Evolutionary conservation across 2,797 vertebrate species (phyloP).

Genomic region (Iguana delicatissima): DNA sequence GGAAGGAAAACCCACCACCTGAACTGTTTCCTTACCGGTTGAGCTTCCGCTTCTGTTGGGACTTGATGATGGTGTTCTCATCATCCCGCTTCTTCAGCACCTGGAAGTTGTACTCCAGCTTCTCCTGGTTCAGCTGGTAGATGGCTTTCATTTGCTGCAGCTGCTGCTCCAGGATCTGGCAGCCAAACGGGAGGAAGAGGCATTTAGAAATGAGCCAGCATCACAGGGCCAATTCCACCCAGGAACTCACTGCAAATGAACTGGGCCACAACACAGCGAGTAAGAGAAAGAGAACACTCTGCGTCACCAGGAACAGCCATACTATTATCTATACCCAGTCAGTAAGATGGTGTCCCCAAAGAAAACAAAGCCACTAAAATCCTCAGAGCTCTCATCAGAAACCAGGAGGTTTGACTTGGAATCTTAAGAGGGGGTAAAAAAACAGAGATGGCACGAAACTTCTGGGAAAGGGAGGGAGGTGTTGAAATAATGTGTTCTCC

Average conservation of each 20-base stretch:
- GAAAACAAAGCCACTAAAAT: not conserved
- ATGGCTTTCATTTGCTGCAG: conserved; percentile 78
- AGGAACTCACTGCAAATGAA: too few species aligned
- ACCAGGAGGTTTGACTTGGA: not conserved
- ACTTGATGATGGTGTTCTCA: conserved; percentile 82
- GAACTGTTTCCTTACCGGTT: conserved; percentile 74
- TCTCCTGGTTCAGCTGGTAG: conserved; percentile 84
- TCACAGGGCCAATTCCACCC: too few species aligned
- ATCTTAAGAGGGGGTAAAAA: not conserved
- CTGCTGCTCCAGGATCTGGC: conserved; percentile 81
- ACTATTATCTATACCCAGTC: not conserved
- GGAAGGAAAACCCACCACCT: too few species aligned
- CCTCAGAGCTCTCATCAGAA: not conserved
- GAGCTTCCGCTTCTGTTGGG: conserved; percentile 81
- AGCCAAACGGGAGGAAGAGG: not conserved
- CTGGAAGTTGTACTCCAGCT: conserved; percentile 84
- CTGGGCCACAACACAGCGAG: not conserved
- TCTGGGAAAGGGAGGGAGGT: too few species aligned
- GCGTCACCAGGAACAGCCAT: not conserved
- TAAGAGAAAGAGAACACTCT: not conserved
- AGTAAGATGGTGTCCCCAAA: not conserved
- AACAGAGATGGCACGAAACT: too few species aligned
- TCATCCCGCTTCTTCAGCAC: conserved; percentile 85
- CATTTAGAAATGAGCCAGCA: not conserved
- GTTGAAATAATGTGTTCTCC: too few species aligned